A percentile compares a stretch with the other conserved stretches of the same genome.
Conservation (phyloP, 1,140 invertebrate species). For the Nasonia giraulti region DNA sequence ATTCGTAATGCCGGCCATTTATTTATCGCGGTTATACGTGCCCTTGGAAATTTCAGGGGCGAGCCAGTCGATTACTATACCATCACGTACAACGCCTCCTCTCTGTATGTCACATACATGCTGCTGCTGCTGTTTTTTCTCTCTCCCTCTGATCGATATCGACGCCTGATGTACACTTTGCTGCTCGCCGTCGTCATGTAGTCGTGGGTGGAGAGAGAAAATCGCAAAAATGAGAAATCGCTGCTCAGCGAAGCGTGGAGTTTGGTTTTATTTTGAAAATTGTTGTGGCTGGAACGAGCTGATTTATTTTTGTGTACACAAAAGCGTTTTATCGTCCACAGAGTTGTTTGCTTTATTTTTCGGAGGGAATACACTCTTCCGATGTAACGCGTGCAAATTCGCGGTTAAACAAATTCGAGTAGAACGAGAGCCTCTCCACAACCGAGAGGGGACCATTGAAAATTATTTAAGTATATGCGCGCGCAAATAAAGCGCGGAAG, state of each 20-base stretch:
- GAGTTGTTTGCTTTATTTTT: too few relatives aligned
- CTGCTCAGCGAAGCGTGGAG: not conserved
- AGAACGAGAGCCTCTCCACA: too few relatives aligned
- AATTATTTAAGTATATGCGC: too few relatives aligned
- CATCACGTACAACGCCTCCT: conserved; percentile 12
- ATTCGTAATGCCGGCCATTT: conserved; percentile 59
- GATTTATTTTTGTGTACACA: not conserved
- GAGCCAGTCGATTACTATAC: conserved; percentile 33
- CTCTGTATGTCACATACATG: not conserved
- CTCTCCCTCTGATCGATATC: not conserved
- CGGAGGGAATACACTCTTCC: too few relatives aligned
- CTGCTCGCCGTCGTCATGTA: not conserved
- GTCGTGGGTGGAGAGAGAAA: not conserved
- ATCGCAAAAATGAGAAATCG: too few relatives aligned
- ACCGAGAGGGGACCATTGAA: too few relatives aligned
- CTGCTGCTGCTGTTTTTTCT: too few relatives aligned
- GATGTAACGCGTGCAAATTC: too few relatives aligned
- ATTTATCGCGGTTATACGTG: conserved; percentile 62
- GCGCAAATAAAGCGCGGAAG: too few relatives aligned
- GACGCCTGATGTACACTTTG: too few relatives aligned
- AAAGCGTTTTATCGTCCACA: not conserved
- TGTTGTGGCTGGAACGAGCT: not conserved
- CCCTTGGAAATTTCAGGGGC: conserved; percentile 64
- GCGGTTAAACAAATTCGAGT: too few relatives aligned
- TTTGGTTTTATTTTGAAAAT: not conserved